phyloP scores from a whole-genome alignment of 1,140 invertebrate species.

The Choristoneura fumiferana region DNA sequence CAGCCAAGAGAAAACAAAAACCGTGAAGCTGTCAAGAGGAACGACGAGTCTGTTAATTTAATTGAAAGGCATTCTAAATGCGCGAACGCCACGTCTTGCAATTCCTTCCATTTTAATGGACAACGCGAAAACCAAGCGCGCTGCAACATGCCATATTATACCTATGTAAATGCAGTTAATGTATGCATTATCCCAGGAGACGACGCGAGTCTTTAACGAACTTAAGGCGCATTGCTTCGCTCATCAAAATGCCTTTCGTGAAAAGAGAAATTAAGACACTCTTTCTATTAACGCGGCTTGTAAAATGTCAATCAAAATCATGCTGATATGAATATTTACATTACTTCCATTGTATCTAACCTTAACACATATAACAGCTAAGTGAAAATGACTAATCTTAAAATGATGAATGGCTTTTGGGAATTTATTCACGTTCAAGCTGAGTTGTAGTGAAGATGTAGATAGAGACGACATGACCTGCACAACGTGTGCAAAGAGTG shows the following conservation, averaged over 20 bases:
- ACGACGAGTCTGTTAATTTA: slow-evolving; percentile 16
- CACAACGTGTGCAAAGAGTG: slow-evolving; percentile 9
- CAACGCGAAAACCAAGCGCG: background rate
- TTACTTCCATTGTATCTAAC: slow-evolving; percentile 4
- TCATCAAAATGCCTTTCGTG: slow-evolving; percentile 5
- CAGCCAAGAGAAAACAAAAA: slow-evolving; percentile 13
- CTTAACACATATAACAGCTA: slow-evolving; percentile 6
- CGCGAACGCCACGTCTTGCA: background rate
- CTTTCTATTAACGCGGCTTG: slow-evolving; percentile 10
- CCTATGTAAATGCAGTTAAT: slow-evolving; percentile 4
- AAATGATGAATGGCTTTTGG: slow-evolving; percentile 10
- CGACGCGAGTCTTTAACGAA: background rate
- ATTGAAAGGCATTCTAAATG: slow-evolving; percentile 10
- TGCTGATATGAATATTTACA: slow-evolving; percentile 2
- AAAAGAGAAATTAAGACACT: slow-evolving; percentile 17
- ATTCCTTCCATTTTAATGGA: slow-evolving; percentile 12
- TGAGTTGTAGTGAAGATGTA: slow-evolving; percentile 1
- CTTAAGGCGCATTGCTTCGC: background rate
- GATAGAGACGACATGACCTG: background rate
- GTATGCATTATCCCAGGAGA: background rate
- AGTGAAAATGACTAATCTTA: slow-evolving; percentile 16
- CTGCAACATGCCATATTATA: background rate
- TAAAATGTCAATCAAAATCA: slow-evolving; percentile 8
- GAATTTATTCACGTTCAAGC: slow-evolving; percentile 3
- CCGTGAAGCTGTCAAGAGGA: slow-evolving; percentile 6